Base-by-base conservation (phyloP, 2,797 vertebrate genomes). In the Cheirogaleus major region DNA sequence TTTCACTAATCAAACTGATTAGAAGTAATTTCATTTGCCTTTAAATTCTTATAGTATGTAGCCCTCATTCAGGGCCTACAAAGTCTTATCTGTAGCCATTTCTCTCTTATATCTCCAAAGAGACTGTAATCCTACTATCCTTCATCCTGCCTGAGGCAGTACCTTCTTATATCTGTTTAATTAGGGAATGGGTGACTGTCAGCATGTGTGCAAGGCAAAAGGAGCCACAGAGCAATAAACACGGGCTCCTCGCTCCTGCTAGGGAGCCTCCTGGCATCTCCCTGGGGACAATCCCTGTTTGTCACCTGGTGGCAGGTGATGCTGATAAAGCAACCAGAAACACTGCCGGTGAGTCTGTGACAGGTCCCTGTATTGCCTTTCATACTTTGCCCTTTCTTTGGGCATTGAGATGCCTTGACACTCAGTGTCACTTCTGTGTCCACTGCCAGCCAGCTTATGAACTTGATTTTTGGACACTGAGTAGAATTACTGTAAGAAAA, bases 401-500 rank as follows among this genome's bases (percentile, higher is more conserved):
- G 48, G 41, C 41, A 43, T 73, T 63, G 7, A 50, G 7, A 61
- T 78, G 17, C 18, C n/a, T 61, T 91, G 32, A 50, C 23, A 30
- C 84, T 89, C 41, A 67, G 15, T 15, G 13, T 20, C 15, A 57
- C 18, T 43, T 52, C 73, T 27, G n/a, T 67, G 25, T 13, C 32
- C 23, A 63, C 3, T 50, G 48, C 73, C 13, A 6, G 27, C 8
- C 22, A 27, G 27, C 17, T 10, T 89, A 52, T 23, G 57, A 65
- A 45, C 75, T 91, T 86, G 90, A 63, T 23, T 93, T 97, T 70
- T 61, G 22, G 11, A 78, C 32, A 88, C 4, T 45, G 27, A 67
- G 48, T 55, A 78, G 59, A 96, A 38, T 88, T 87, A 76, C 17
- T 87, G 22, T 73, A 92, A 69, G 89, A 27, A 55, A 91, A 93